Base-by-base conservation (phyloP, 2,113 vertebrate species). In the Eulemur rufifrons region DNA sequence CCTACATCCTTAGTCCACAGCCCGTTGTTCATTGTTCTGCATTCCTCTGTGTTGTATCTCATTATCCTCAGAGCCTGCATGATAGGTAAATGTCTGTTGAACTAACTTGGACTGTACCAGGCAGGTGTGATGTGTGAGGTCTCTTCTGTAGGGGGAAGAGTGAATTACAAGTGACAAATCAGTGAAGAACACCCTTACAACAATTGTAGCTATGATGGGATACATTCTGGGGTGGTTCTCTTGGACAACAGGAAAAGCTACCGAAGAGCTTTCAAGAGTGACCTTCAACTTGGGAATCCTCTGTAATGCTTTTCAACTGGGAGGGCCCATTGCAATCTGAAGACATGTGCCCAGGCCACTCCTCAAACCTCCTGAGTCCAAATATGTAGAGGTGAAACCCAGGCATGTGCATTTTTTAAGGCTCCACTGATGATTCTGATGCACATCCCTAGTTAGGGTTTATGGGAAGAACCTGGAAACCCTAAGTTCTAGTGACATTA, bases 401-500 rank as follows among this genome's bases (percentile, higher is more conserved):
- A 18, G 20, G 20, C 3, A 0, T 0, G 7, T 15, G 17, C 42
- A 6, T 4, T 17, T 15, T 9, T 29, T 9, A 5, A 1, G n/a
- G 21, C 68, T 54, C 68, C 25, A 6, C 29, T 25, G 9, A 6
- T 45, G 17, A 12, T 25, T 81, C 61, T 29, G 61, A 5, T 5
- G 29, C n/a, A 8, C 12, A 1, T n/a, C 18, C n/a, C 47, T 21
- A 0, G 3, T 27, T 64, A 54, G 42, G 34, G 81, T 73, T 21
- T 47, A 9, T 21, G 17, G 54, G 45, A 39, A 64, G 61, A 42
- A 6, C 18, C 81, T 56, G 69, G 50, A 23, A 73, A 8, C 45
- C 21, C 21, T n/a, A 4, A 6, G 18, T 34, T 69, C 50, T 63
- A 1, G 12, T 52, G 52, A 29, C 17, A 9, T 45, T 21, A 17